Evolutionary conservation across 2,113 vertebrate genomes (phyloP).

Genomic region (Rhipidura dahli): DNA sequence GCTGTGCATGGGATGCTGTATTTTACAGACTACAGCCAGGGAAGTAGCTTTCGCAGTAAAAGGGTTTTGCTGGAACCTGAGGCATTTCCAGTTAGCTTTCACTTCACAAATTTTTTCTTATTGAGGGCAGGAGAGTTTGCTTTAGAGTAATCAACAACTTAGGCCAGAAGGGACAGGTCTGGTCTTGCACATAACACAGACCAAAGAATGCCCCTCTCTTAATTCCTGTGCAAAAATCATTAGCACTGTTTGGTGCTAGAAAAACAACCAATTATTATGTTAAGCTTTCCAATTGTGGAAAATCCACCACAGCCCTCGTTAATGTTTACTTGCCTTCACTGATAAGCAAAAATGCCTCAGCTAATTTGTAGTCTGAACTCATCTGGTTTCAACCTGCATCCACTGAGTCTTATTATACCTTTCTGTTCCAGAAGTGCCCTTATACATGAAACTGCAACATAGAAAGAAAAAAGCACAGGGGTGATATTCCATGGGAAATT

Average conservation of each 20-base stretch:
- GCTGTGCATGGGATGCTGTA: background rate
- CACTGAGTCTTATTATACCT: background rate
- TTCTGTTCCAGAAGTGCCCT: background rate
- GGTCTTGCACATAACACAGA: background rate
- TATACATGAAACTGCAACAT: background rate
- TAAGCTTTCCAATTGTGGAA: slow-evolving; percentile 24
- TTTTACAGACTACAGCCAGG: background rate
- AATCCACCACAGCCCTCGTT: background rate
- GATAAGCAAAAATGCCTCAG: slow-evolving; percentile 16
- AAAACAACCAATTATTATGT: background rate
- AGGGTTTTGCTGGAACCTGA: background rate
- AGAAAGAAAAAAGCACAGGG: background rate
- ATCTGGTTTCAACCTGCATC: background rate
- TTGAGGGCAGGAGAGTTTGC: background rate
- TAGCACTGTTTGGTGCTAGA: background rate
- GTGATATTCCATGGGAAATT: background rate
- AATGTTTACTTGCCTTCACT: slow-evolving; percentile 31
- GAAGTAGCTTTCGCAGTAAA: background rate
- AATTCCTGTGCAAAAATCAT: background rate
- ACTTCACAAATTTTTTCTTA: background rate
- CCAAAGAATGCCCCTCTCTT: background rate
- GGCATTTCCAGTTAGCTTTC: background rate
- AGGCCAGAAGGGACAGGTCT: background rate
- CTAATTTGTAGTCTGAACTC: background rate
- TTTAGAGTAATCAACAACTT: background rate